Evolutionary conservation across 2,797 vertebrate species (phyloP).

Genomic region (Diplodus sargus): DNA sequence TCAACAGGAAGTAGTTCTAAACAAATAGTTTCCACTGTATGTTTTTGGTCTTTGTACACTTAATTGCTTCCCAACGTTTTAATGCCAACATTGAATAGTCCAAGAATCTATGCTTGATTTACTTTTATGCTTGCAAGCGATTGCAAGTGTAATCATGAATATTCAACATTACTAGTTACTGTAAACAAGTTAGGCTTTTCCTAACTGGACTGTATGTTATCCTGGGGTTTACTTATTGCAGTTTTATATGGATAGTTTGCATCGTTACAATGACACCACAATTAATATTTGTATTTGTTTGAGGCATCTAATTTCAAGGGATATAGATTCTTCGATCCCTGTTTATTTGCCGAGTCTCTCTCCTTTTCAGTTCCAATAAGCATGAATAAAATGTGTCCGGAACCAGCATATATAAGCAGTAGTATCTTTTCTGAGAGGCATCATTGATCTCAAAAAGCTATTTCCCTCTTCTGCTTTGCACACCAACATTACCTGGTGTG

Average conservation of each 20-base stretch:
- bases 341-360: neutral
- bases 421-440: conserved; percentile 17
- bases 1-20: neutral
- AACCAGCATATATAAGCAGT: conserved; percentile 22
- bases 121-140: neutral
- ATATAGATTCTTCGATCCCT: conserved; percentile 2
- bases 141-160: neutral
- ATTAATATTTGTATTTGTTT: conserved; percentile 22
- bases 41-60: neutral
- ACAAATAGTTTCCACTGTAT: neutral
- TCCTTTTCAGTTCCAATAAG: conserved; percentile 5
- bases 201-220: neutral
- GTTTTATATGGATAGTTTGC: neutral
- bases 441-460: conserved; percentile 31
- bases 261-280: neutral
- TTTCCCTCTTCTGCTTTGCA: conserved; percentile 25
- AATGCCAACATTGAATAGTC: neutral
- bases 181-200: conserved; percentile 4
- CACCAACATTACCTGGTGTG: conserved; percentile 29
- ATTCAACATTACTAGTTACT: neutral
- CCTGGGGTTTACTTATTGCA: neutral
- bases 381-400: conserved; percentile 27
- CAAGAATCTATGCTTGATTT: no score
- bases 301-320: neutral
- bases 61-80: neutral